Evolutionary conservation across 2,888 invertebrate species (phyloP).

Genomic region (Agrochola lychnidis): DNA sequence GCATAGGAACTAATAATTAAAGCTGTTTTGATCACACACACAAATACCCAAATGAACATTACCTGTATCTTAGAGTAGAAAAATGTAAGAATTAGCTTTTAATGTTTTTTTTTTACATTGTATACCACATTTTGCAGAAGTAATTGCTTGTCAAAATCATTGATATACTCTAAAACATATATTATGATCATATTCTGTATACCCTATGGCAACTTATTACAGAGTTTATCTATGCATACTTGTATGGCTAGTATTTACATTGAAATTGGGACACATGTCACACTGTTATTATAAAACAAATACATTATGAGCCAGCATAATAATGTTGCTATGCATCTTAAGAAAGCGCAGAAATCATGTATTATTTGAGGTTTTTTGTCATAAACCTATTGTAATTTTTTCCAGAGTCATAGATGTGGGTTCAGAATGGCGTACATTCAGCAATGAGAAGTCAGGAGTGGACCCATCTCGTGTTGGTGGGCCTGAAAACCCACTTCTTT

Average conservation of each 20-base stretch:
- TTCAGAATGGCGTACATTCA: slow-evolving; percentile 99
- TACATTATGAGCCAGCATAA: background rate
- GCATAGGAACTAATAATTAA: slow-evolving; percentile 61
- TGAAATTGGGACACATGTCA: slow-evolving; percentile 19
- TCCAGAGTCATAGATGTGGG: slow-evolving; percentile 99
- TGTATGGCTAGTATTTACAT: slow-evolving; percentile 5
- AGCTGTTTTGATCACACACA: slow-evolving; percentile 21
- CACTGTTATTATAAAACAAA: slow-evolving; percentile 5
- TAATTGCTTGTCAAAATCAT: background rate
- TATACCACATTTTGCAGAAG: background rate
- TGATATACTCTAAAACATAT: background rate
- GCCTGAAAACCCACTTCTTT: slow-evolving; percentile 98
- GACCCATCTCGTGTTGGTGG: slow-evolving; percentile 99
- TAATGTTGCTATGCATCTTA: slow-evolving; percentile 3
- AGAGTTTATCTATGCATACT: slow-evolving; percentile 42
- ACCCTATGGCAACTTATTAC: slow-evolving; percentile 10
- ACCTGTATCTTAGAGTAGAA: background rate
- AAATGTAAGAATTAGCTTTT: background rate
- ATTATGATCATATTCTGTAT: slow-evolving; percentile 5
- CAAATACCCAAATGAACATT: slow-evolving; percentile 6
- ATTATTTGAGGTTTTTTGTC: background rate
- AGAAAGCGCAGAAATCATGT: background rate
- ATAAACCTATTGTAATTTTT: slow-evolving; percentile 4
- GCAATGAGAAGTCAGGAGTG: slow-evolving; percentile 98
- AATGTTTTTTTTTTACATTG: background rate